Conservation (phyloP, 1,140 invertebrate species). For the Drosophila bipectinata region DNA sequence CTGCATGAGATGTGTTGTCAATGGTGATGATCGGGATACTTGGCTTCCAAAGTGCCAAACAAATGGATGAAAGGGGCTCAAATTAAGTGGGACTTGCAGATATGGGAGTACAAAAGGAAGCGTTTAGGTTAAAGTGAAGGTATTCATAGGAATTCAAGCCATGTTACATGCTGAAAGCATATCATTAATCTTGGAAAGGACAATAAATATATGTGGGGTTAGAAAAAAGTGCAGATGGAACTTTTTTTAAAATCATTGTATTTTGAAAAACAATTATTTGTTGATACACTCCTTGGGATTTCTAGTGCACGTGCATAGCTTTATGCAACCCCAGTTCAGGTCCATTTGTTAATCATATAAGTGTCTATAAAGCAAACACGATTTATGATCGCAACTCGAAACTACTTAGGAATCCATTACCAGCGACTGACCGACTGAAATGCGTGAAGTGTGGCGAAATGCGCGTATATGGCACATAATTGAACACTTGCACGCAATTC, state of each 20-base stretch:
- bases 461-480: conserved; percentile 52
- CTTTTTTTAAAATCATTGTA: neutral
- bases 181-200: neutral
- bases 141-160: neutral
- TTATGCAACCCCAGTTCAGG: neutral
- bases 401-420: conserved; percentile 76
- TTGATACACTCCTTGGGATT: neutral
- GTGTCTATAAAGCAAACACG: conserved; percentile 22
- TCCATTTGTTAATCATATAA: conserved; percentile 41
- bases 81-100: neutral
- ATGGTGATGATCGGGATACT: neutral
- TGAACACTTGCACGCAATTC: conserved; percentile 75
- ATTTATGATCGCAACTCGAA: conserved; percentile 38
- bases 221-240: neutral
- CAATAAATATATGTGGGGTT: neutral
- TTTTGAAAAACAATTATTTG: neutral
- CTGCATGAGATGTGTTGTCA: conserved; percentile 44
- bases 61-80: conserved; percentile 1
- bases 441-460: conserved; percentile 74
- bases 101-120: neutral
- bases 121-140: neutral
- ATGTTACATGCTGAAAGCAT: neutral
- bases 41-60: conserved; percentile 1
- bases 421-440: conserved; percentile 50
- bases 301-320: neutral